Evolutionary conservation across 2,888 invertebrate genomes (phyloP).

Genomic region (Trisateles emortualis): DNA sequence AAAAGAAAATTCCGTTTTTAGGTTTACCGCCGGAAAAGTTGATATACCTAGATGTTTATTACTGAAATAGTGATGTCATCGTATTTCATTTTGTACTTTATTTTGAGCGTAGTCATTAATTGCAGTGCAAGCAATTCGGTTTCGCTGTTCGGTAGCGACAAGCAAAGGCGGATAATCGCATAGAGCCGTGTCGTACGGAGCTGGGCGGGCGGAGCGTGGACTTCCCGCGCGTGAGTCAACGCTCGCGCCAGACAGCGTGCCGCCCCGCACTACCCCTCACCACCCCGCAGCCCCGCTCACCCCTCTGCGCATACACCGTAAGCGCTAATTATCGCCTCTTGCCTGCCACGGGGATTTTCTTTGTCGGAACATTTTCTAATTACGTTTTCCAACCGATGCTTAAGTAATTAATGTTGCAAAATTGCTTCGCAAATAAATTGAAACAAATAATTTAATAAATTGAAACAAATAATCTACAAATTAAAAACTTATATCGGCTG

Average conservation of each 20-base stretch:
- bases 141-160: neutral
- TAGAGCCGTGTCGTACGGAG: conserved; percentile 4
- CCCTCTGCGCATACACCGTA: conserved; percentile 13
- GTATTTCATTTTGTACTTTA: no score
- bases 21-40: no score
- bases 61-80: no score
- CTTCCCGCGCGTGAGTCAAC: conserved; percentile 61
- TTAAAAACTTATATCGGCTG: no score
- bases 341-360: conserved; percentile 25
- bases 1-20: no score
- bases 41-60: no score
- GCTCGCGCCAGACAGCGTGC: conserved; percentile 62
- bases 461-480: no score
- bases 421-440: neutral
- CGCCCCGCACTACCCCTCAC: conserved; percentile 43
- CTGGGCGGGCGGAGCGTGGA: conserved; percentile 22
- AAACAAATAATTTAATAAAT: no score
- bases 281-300: conserved; percentile 18
- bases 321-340: conserved; percentile 39
- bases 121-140: no score
- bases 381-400: conserved; percentile 5
- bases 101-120: no score
- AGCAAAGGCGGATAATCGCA: conserved; percentile 18
- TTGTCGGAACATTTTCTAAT: conserved; percentile 14
- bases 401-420: neutral